These are phyloP conservation scores for Heliconius hortense DNA, from an alignment of 2,888 invertebrate genomes.

Conservation along the genomic window DNA sequence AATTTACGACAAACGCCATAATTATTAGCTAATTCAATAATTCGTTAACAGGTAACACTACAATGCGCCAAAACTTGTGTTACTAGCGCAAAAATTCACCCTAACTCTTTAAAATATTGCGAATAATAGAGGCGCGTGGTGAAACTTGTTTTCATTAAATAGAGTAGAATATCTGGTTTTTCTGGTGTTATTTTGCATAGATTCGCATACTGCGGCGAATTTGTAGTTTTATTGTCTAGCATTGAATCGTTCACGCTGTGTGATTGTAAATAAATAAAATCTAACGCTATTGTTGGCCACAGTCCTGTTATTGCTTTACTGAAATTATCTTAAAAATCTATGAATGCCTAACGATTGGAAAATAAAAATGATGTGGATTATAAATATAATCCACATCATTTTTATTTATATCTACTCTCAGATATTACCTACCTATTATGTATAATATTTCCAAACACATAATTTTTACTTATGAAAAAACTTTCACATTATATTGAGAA, in stretches of 20 bases:
- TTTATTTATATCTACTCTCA: too few relatives aligned
- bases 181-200: slow-evolving; percentile 59
- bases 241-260: slow-evolving; percentile 60
- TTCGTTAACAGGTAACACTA: slow-evolving; percentile 75
- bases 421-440: too few relatives aligned
- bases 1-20: slow-evolving; percentile 59
- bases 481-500: too few relatives aligned
- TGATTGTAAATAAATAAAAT: slow-evolving; percentile 55
- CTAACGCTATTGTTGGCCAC: slow-evolving; percentile 19
- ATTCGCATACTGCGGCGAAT: slow-evolving; percentile 56
- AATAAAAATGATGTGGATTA: not conserved
- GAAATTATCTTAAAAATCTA: not conserved
- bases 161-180: slow-evolving; percentile 71
- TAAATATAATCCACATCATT: too few relatives aligned
- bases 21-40: slow-evolving; percentile 76
- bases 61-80: slow-evolving; percentile 60
- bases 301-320: not conserved
- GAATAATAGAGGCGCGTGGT: slow-evolving; percentile 74
- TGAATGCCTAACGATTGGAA: not conserved
- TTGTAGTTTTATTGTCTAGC: slow-evolving; percentile 63
- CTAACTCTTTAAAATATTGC: slow-evolving; percentile 52
- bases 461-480: too few relatives aligned
- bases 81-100: slow-evolving; percentile 51
- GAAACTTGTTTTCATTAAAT: slow-evolving; percentile 61
- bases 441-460: too few relatives aligned